phyloP scores from a whole-genome alignment of 2,888 invertebrate species.

The Aspidapion aeneum region DNA sequence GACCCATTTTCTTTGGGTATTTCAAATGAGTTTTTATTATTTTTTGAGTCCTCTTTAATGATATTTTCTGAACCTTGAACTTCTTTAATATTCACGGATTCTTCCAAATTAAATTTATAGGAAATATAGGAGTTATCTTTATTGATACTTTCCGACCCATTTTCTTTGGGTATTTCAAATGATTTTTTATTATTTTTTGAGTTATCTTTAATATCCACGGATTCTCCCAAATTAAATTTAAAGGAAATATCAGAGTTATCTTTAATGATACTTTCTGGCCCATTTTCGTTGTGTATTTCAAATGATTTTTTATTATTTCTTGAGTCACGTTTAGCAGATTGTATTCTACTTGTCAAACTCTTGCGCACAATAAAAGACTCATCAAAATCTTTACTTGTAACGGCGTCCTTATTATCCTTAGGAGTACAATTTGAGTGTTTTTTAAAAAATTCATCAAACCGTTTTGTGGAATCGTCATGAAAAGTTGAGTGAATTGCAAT shows the following conservation, averaged over 20 bases:
- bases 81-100: neutral
- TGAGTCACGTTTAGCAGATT: neutral
- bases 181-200: too few relatives aligned
- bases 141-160: neutral
- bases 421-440: constrained; percentile 11
- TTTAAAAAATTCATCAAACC: constrained; percentile 36
- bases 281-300: neutral
- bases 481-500: constrained; percentile 35
- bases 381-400: neutral
- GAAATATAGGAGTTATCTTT: constrained; percentile 3
- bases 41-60: too few relatives aligned
- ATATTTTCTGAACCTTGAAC: too few relatives aligned
- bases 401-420: neutral
- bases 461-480: constrained; percentile 20
- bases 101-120: neutral
- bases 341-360: neutral
- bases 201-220: neutral
- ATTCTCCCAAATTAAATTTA: neutral
- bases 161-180: too few relatives aligned
- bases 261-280: neutral
- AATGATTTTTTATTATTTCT: neutral
- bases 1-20: neutral
- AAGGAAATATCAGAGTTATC: constrained; percentile 2
- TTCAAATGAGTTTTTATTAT: too few relatives aligned
- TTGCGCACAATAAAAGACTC: neutral